Base-by-base conservation (phyloP, 2,888 invertebrate genomes). In the Tiphia femorata region DNA sequence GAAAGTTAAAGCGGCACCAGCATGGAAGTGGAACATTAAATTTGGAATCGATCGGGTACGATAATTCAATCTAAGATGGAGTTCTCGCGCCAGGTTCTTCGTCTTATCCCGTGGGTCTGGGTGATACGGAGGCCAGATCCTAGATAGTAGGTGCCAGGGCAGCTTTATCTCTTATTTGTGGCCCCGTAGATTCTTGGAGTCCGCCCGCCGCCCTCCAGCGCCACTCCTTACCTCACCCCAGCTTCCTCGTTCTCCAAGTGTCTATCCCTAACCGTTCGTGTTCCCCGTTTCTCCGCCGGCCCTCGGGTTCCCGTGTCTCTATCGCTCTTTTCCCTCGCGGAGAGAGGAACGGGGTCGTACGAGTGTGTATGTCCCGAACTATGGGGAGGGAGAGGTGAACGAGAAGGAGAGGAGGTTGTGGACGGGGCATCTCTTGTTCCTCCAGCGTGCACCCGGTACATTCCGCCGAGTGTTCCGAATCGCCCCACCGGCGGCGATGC, bases 161-260 rank as follows among this genome's bases (percentile, higher is more conserved):
- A 67, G 66, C 67, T 70, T 77, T 77, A 76, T 77, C 77, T 73
- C 71, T 73, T 76, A 73, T 77, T 77, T 74, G 73, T 76, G 68
- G 70, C 67, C 59, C 56, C 65, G 71, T 76, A 70, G 74, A 78
- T 73, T 73, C 62, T 54, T 50, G 61, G 60, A 69, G 52, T n/a
- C 17, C 16, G 17, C 30, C 19, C 16, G 4, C 10, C 42, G 16
- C 29, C 30, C 14, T 17, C 41, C 14, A n/a, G n/a, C n/a, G n/a
- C n/a, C n/a, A n/a, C 21, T 30, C 10, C 30, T 10, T 10, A n/a
- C n/a, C 20, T 25, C 19, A 12, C 3, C 7, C 25, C n/a, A n/a
- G 25, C 43, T 33, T 30, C 14, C 19, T 43, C 16, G 30, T 51
- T 35, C 35, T 29, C 30, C 19, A 10, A 8, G 21, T 20, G 44